phyloP scores from a whole-genome alignment of 2,797 vertebrate species.

The Hypotaenidia okinawae region DNA sequence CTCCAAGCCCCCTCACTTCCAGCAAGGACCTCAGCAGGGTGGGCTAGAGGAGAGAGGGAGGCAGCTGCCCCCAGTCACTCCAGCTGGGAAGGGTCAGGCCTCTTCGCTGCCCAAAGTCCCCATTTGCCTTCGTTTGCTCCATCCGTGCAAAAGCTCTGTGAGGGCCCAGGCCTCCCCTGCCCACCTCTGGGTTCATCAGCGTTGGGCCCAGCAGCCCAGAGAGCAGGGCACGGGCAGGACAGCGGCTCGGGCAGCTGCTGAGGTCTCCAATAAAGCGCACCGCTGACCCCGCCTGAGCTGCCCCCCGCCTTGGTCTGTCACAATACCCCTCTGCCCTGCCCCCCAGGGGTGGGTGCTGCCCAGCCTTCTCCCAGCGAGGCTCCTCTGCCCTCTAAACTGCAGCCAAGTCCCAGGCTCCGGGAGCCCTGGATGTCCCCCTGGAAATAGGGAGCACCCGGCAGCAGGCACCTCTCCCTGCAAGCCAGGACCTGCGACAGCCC shows the following conservation, averaged over 20 bases:
- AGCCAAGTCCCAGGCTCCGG: rapidly evolving
- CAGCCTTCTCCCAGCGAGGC: not conserved
- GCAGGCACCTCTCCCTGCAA: not conserved
- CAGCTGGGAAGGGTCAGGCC: not conserved
- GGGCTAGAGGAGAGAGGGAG: not conserved
- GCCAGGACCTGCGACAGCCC: not conserved
- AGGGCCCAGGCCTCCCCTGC: rapidly evolving
- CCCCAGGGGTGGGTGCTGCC: rapidly evolving
- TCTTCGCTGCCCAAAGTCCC: not conserved
- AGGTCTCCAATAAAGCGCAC: constrained; percentile 37
- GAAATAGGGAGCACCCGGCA: not conserved
- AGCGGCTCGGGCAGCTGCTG: not conserved
- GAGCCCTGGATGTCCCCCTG: not conserved
- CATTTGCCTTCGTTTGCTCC: not conserved
- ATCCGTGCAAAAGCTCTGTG: rapidly evolving
- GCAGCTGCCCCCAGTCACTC: not conserved
- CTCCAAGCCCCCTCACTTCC: rapidly evolving
- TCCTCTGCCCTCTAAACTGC: not conserved
- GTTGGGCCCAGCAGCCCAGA: not conserved
- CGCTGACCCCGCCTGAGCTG: not conserved
- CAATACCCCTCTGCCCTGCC: not conserved
- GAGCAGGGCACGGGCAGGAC: rapidly evolving
- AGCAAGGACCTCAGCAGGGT: not conserved
- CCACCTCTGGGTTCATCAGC: not conserved
- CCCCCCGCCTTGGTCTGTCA: not conserved